phyloP scores from a whole-genome alignment of 1,140 invertebrate species.

The Drosophila tristis region DNA sequence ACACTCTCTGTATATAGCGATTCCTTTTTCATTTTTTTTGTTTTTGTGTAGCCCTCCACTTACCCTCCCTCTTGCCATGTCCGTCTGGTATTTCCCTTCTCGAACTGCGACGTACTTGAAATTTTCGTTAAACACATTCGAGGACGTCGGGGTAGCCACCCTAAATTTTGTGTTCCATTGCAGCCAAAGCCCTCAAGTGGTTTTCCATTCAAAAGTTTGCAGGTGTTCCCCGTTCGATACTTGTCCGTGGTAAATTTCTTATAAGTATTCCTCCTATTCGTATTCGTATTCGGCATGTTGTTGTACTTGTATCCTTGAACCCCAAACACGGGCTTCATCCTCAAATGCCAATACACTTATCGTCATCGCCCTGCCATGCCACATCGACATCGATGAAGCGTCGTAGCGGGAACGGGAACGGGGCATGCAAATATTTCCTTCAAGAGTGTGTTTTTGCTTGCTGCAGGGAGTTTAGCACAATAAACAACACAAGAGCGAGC shows the following conservation, averaged over 20 bases:
- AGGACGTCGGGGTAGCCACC: constrained; percentile 55
- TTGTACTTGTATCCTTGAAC: constrained; percentile 63
- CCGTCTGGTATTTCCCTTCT: no score
- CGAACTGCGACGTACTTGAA: constrained; percentile 67
- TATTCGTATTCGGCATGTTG: constrained; percentile 40
- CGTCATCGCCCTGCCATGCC: constrained; percentile 19
- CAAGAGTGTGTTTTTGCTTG: constrained; percentile 41
- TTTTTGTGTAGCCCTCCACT: constrained; percentile 1
- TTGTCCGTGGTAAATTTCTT: constrained; percentile 4
- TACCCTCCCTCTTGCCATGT: no score
- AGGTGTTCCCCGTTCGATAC: constrained; percentile 71
- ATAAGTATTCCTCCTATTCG: neutral
- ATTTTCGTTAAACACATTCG: constrained; percentile 66
- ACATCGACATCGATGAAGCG: neutral
- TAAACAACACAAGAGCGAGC: constrained; percentile 58
- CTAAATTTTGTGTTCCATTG: constrained; percentile 44
- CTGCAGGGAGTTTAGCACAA: constrained; percentile 70
- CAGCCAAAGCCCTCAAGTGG: constrained; percentile 71
- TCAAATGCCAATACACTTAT: constrained; percentile 76
- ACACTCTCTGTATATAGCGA: constrained; percentile 17
- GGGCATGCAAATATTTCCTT: constrained; percentile 75
- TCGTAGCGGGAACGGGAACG: constrained; percentile 9
- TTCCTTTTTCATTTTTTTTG: constrained; percentile 16
- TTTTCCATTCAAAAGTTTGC: constrained; percentile 74
- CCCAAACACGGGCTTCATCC: constrained; percentile 57